Conservation (phyloP, 2,113 vertebrate genomes). For the Sapajus apella region DNA sequence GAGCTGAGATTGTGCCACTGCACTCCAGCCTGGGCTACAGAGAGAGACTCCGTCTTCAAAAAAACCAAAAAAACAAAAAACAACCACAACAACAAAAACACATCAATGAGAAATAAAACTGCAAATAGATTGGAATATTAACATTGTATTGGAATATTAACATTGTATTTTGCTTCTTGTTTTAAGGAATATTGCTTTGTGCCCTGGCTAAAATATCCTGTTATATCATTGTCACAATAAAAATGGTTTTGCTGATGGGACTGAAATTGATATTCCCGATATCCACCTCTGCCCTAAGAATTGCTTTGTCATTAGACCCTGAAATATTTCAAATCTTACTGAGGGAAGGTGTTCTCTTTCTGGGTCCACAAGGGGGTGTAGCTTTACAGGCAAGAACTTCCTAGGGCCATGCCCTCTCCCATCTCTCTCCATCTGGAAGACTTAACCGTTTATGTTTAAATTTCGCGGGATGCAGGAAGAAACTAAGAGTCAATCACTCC, state of each 20-base stretch:
- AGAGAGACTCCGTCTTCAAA: no score
- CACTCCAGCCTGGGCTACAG: no score
- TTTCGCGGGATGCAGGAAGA: rapidly evolving
- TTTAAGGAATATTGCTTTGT: not conserved
- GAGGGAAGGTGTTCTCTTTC: no score
- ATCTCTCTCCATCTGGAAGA: no score
- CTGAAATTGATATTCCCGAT: not conserved
- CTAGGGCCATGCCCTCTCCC: no score
- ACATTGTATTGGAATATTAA: not conserved
- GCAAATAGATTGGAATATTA: conserved; percentile 2
- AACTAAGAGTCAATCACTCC: no score
- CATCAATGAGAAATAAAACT: not conserved
- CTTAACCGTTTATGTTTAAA: no score
- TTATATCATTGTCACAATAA: not conserved
- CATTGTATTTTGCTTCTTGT: not conserved
- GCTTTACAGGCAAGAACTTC: no score
- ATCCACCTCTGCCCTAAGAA: not conserved
- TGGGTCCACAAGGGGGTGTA: no score
- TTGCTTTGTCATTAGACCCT: not conserved
- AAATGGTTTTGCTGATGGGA: not conserved
- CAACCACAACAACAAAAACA: no score
- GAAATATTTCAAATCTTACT: not conserved
- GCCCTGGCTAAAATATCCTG: not conserved
- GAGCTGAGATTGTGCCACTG: no score
- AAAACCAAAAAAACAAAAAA: no score